Evolutionary conservation across 35 echinoderm and acorn worm genomes (phyloP).

Genomic region (Apostichopus parvimensis): DNA sequence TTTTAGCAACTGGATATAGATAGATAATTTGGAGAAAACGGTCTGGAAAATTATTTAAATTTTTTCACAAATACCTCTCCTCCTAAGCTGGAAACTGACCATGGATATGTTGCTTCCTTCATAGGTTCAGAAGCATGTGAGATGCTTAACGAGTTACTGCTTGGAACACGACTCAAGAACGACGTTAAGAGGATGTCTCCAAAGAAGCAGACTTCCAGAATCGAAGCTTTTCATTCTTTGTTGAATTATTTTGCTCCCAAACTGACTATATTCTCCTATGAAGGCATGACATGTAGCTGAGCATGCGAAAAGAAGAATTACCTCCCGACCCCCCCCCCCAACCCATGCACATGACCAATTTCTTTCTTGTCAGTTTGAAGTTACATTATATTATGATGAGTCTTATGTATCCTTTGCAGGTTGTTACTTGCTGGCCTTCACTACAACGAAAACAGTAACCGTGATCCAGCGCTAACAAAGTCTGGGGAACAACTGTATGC

Average conservation of each 20-base stretch:
- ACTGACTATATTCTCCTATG: slow-evolving; percentile 33
- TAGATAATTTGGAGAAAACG: too few relatives aligned
- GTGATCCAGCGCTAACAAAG: not conserved
- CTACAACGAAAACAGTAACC: not conserved
- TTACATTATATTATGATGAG: too few relatives aligned
- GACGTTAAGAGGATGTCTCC: slow-evolving; percentile 42
- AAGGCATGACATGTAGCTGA: slow-evolving; percentile 44
- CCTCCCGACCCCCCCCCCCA: too few relatives aligned
- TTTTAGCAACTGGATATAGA: too few relatives aligned
- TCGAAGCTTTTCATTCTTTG: slow-evolving; percentile 43
- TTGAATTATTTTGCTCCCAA: slow-evolving; percentile 34
- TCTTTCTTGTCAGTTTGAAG: too few relatives aligned
- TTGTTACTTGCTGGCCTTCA: not conserved
- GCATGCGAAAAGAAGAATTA: too few relatives aligned
- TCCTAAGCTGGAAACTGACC: too few relatives aligned
- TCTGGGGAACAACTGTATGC: not conserved
- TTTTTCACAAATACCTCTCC: too few relatives aligned
- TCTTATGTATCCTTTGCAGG: not conserved
- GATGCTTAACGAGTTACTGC: not conserved
- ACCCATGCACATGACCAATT: too few relatives aligned
- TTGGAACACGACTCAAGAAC: slow-evolving; percentile 4
- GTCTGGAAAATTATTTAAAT: too few relatives aligned
- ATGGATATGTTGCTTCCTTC: not conserved
- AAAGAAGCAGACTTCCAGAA: slow-evolving; percentile 24
- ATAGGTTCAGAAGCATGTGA: slow-evolving; percentile 11